Conservation (phyloP, 2,113 vertebrate species). For the Podarcis raffonei region DNA sequence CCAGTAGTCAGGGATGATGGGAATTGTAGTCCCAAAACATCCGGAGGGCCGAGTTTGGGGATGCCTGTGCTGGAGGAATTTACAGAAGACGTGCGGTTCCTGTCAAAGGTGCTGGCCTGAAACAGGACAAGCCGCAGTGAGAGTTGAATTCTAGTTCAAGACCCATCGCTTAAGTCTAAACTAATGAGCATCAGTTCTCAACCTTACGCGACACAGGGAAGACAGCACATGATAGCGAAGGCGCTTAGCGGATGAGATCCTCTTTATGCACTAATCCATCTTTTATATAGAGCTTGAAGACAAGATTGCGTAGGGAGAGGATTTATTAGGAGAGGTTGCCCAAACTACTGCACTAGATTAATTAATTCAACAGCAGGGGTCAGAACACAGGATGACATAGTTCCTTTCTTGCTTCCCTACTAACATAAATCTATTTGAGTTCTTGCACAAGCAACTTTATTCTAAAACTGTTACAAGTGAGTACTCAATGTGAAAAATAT, state of each 20-base stretch:
- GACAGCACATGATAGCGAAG: slow-evolving; percentile 18
- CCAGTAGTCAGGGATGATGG: too few species aligned
- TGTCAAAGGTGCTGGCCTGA: not conserved
- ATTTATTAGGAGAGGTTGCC: slow-evolving; percentile 42
- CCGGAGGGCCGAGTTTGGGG: too few species aligned
- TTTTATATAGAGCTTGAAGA: slow-evolving; percentile 49
- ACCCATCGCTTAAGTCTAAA: not conserved
- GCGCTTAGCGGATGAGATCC: slow-evolving; percentile 47
- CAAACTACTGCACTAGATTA: slow-evolving; percentile 5
- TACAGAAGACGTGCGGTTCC: not conserved
- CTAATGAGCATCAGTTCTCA: slow-evolving; percentile 38
- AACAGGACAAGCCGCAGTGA: slow-evolving; percentile 27
- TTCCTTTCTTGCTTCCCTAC: not conserved
- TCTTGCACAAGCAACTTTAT: not conserved
- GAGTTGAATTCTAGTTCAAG: slow-evolving; percentile 1
- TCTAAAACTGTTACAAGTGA: not conserved
- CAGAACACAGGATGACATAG: slow-evolving; percentile 40
- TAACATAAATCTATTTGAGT: not conserved
- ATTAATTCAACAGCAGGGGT: slow-evolving; percentile 29
- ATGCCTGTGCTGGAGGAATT: not conserved
- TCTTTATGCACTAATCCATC: slow-evolving; percentile 57
- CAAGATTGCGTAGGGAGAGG: slow-evolving; percentile 3
- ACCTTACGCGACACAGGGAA: slow-evolving; percentile 41
- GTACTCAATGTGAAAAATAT: not conserved
- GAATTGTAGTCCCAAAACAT: too few species aligned